Conservation (phyloP, 2,797 vertebrate species). For the Artibeus jamaicensis region DNA sequence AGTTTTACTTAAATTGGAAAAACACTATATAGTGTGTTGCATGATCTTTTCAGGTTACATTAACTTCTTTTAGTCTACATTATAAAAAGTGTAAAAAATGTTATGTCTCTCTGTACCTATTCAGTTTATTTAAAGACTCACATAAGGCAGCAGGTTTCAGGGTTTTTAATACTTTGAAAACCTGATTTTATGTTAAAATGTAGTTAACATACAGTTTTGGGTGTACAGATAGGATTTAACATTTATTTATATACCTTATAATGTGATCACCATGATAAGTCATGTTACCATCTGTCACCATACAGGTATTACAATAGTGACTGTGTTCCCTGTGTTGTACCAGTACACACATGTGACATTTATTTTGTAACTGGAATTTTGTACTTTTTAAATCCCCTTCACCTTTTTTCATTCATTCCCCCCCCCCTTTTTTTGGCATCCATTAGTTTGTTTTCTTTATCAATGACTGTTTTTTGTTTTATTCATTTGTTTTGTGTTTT, state of each 20-base stretch:
- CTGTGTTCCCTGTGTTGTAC: not conserved
- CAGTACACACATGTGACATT: not conserved
- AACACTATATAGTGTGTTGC: not conserved
- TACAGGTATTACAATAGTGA: not conserved
- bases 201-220: not conserved
- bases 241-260: not conserved
- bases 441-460: no score
- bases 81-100: not conserved
- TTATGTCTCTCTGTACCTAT: not conserved
- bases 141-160: not conserved
- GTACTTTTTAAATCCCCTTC: not conserved
- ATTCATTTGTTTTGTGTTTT: not conserved
- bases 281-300: not conserved
- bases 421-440: no score
- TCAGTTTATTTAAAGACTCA: not conserved
- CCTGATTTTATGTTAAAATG: not conserved
- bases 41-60: not conserved
- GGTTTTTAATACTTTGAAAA: not conserved
- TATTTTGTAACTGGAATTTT: not conserved
- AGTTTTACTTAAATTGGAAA: slow-evolving; percentile 34
- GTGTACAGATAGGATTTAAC: not conserved
- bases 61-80: not conserved
- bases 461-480: not conserved
- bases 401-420: no score
- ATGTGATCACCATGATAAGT: not conserved